These are phyloP conservation scores for Apodemus agrarius DNA, from an alignment of 2,797 vertebrate species.

Conservation along the genomic window DNA sequence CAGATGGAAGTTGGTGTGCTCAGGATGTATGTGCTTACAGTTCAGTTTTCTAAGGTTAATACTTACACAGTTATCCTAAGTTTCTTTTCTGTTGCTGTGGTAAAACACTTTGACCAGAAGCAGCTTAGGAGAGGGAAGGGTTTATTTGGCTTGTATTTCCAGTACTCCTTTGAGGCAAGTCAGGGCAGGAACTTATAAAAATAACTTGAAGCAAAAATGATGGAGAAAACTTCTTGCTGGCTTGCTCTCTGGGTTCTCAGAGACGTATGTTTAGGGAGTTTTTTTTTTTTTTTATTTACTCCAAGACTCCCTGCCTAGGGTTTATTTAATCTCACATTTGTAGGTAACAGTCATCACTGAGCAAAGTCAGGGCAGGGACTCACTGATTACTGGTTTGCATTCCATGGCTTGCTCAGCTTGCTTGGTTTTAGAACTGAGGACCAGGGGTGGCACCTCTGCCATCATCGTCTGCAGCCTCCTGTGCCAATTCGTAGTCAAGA, in stretches of 20 bases:
- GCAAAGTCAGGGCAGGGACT: not conserved
- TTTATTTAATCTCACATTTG: not conserved
- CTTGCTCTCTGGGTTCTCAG: not conserved
- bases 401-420: not conserved
- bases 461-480: not conserved
- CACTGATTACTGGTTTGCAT: not conserved
- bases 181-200: not conserved
- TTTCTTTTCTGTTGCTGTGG: not conserved
- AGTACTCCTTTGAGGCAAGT: not conserved
- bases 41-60: constrained; percentile 16
- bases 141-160: not conserved
- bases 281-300: not conserved
- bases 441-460: not conserved
- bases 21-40: not conserved
- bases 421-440: not conserved
- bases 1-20: not conserved
- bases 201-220: not conserved
- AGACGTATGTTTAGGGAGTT: not conserved
- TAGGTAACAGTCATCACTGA: not conserved
- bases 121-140: too few species aligned
- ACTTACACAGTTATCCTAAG: not conserved
- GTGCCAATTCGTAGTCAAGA: not conserved
- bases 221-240: not conserved
- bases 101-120: not conserved
- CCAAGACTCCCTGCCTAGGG: not conserved